Base-by-base conservation (phyloP, 2,113 vertebrate species). In the Podarcis muralis region DNA sequence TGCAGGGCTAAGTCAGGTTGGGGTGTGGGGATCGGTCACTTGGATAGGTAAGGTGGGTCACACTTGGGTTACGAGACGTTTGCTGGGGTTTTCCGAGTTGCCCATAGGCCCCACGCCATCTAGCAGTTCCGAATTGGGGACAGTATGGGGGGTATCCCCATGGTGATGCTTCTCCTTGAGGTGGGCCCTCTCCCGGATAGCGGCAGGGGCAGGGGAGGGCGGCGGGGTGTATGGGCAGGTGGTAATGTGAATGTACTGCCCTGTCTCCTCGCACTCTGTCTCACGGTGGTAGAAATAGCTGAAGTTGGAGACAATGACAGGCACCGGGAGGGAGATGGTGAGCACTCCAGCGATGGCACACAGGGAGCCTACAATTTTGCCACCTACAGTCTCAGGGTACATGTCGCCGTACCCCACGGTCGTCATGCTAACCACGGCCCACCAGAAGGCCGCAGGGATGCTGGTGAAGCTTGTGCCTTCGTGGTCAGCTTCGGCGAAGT, bases 221-320 rank as follows among this genome's bases (percentile, higher is more conserved):
- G 88, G 90, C 23, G 92, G 91, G 72, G 75, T 85, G 71, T 95
- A 96, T 53, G 96, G 96, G 75, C 96, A 96, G 0, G 97, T 98
- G 92, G 95, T 85, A 88, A 98, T 95, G 0, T 99, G 98, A 8
- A 93, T 94, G 90, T 96, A 98, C 88, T 97, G 95, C 0, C 95
- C 96, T 0, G 91, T 97, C 80, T 98, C 98, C 92, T 97, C 97
- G 0, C 97, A 97, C 88, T 98, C 98, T 30, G 95, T 98, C 92
- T 97, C 98, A 11, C 98, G 94, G 92, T 98, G 98, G 91, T 99
- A 99, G 96, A 99, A 99, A 91, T 98, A 99, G 93, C 98, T 98
- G 95, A 99, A 99, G 94, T 99, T 99, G 92, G 98, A 99, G 91
- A 99, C 98, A 1, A 99, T 99, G 94, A 99, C 98, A 0, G 98